Evolutionary conservation across 2,888 invertebrate species (phyloP).

Genomic region (Xestoiulus laeticollis): DNA sequence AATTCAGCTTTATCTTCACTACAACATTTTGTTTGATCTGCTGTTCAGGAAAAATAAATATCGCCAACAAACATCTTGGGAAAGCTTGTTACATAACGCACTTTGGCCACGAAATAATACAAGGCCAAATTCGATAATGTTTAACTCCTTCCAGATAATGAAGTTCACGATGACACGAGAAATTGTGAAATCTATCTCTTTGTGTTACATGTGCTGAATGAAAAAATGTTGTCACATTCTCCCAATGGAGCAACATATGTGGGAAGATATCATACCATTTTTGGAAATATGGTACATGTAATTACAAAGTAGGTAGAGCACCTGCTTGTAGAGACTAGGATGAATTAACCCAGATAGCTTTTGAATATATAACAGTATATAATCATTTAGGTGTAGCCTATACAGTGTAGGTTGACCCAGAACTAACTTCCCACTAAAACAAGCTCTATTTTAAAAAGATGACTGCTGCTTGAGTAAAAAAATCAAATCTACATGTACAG

Average conservation of each 20-base stretch:
- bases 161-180: not conserved
- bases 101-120: not conserved
- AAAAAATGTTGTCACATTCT: too few relatives aligned
- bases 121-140: constrained; percentile 9
- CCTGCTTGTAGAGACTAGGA: not conserved
- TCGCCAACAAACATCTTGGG: not conserved
- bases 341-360: not conserved
- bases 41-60: not conserved
- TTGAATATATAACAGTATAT: not conserved
- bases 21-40: not conserved
- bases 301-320: not conserved
- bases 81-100: not conserved
- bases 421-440: not conserved
- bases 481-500: too few relatives aligned
- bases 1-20: not conserved
- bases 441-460: too few relatives aligned
- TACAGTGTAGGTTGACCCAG: not conserved
- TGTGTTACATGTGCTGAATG: not conserved
- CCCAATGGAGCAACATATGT: not conserved
- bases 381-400: not conserved
- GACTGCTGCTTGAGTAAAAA: too few relatives aligned
- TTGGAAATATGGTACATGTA: not conserved
- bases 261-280: not conserved
- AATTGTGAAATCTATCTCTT: not conserved
- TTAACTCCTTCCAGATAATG: not conserved